Conservation (phyloP, 1,140 invertebrate species). For the Trichogramma pretiosum region DNA sequence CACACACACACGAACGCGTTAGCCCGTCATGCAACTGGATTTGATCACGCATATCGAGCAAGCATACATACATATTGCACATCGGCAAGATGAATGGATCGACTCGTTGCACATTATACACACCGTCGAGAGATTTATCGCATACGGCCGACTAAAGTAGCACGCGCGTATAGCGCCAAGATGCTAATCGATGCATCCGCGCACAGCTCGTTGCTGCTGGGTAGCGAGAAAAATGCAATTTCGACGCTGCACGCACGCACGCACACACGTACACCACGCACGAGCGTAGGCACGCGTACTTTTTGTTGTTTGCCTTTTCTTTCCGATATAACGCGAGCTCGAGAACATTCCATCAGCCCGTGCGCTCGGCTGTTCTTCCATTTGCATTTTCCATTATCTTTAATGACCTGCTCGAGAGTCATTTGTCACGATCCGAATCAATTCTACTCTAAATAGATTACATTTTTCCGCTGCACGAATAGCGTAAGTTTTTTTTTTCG, state of each 20-base stretch:
- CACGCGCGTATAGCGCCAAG: slow-evolving; percentile 6
- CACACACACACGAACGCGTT: no score
- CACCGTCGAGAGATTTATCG: slow-evolving; percentile 8
- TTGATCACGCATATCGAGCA: slow-evolving; percentile 12
- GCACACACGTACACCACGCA: no score
- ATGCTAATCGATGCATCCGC: slow-evolving; percentile 16
- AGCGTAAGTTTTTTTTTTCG: slow-evolving; percentile 5
- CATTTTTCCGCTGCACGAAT: no score
- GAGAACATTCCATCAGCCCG: no score
- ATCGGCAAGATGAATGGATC: slow-evolving; percentile 10
- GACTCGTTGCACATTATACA: slow-evolving; percentile 16
- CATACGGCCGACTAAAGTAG: slow-evolving; percentile 4
- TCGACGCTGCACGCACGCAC: background rate
- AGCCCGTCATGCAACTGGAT: slow-evolving; percentile 11
- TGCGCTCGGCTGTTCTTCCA: background rate
- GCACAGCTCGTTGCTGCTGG: no score
- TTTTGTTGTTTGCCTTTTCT: no score
- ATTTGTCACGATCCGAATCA: slow-evolving; percentile 14
- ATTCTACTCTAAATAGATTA: slow-evolving; percentile 9
- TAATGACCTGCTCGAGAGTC: slow-evolving; percentile 7
- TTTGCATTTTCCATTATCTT: slow-evolving; percentile 22
- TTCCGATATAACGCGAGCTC: no score
- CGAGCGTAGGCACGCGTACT: no score
- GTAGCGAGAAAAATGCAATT: slow-evolving; percentile 20
- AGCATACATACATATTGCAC: no score